phyloP scores from a whole-genome alignment of 2,888 invertebrate species.

The Heliconius aoede region DNA sequence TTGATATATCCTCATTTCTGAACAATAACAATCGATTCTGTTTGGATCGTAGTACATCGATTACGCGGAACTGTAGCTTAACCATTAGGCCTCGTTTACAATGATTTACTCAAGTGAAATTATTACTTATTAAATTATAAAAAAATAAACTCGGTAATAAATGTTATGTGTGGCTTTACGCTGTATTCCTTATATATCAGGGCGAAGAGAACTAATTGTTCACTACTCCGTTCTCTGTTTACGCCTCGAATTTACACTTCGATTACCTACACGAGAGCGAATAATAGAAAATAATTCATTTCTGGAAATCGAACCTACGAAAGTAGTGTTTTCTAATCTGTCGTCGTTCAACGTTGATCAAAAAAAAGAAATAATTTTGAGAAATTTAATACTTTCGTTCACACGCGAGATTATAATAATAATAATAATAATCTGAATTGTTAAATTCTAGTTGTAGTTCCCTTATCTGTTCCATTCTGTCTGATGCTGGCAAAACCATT shows the following conservation, averaged over 20 bases:
- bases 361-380: background rate
- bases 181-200: background rate
- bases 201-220: background rate
- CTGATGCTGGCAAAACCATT: slow-evolving; percentile 53
- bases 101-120: background rate
- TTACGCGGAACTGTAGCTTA: slow-evolving; percentile 5
- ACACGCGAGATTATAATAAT: slow-evolving; percentile 32
- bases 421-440: slow-evolving; percentile 40
- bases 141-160: too few relatives aligned
- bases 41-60: slow-evolving; percentile 13
- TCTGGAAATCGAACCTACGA: too few relatives aligned
- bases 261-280: background rate
- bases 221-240: background rate
- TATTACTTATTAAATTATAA: too few relatives aligned
- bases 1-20: slow-evolving; percentile 21
- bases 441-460: slow-evolving; percentile 45
- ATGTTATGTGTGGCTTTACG: background rate
- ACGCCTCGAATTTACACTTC: background rate
- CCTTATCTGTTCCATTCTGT: slow-evolving; percentile 32
- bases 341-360: too few relatives aligned
- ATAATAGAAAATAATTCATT: background rate
- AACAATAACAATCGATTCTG: slow-evolving; percentile 29
- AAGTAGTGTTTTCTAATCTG: too few relatives aligned
- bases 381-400: background rate
- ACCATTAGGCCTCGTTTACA: slow-evolving; percentile 13